Conservation (phyloP, 2,113 vertebrate species). For the Bos indicus region DNA sequence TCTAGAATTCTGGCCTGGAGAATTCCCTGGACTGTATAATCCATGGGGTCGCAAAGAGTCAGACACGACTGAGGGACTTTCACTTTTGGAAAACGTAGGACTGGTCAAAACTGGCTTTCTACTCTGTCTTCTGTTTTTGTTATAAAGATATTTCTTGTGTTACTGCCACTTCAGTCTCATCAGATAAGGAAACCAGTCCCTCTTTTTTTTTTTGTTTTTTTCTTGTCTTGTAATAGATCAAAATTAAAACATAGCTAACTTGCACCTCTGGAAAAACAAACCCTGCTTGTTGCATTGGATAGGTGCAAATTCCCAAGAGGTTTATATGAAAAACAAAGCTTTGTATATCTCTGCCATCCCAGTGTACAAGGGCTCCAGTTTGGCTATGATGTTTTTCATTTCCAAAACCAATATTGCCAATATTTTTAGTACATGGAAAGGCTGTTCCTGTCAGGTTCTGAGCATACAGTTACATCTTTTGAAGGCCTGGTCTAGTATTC, state of each 20-base stretch:
- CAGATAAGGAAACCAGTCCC: not conserved
- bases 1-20: not conserved
- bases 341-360: not conserved
- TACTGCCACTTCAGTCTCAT: not conserved
- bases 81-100: not conserved
- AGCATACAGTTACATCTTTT: not conserved
- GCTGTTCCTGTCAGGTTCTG: not conserved
- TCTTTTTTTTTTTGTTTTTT: not conserved
- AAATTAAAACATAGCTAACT: not conserved
- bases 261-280: not conserved
- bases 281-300: not conserved
- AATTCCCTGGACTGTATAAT: not conserved
- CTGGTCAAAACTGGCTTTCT: not conserved
- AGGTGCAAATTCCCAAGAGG: not conserved
- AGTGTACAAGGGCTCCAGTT: not conserved
- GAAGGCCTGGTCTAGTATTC: not conserved
- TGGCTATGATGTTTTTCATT: not conserved
- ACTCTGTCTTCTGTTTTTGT: not conserved
- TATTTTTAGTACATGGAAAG: not conserved
- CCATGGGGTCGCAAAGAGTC: not conserved
- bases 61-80: not conserved
- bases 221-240: not conserved
- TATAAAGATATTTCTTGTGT: not conserved
- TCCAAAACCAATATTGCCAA: not conserved
- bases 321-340: not conserved